phyloP scores from a whole-genome alignment of 2,797 vertebrate species.

The Poecilia gillii region DNA sequence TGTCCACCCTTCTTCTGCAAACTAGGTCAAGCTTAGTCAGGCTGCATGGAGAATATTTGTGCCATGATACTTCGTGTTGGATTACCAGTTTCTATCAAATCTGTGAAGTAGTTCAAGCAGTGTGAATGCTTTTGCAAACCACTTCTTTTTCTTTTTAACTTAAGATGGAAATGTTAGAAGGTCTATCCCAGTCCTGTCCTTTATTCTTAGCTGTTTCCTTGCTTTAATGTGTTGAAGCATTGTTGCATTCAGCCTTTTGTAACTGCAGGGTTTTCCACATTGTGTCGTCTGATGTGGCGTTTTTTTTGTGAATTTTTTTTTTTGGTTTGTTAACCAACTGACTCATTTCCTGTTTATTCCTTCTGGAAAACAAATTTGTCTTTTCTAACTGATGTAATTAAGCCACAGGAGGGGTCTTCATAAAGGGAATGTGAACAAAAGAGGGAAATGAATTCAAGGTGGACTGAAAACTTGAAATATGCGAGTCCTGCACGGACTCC shows the following conservation, averaged over 20 bases:
- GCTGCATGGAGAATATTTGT: neutral
- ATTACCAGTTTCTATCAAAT: neutral
- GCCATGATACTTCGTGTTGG: neutral
- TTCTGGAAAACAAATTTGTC: neutral
- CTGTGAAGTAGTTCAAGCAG: neutral
- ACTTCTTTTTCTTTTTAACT: neutral
- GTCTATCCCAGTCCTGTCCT: slow-evolving; percentile 16
- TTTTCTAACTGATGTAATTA: slow-evolving; percentile 7
- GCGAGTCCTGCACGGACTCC: neutral
- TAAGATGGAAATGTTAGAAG: neutral
- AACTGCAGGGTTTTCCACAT: slow-evolving; percentile 12
- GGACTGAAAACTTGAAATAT: slow-evolving; percentile 2
- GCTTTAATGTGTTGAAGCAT: slow-evolving; percentile 20
- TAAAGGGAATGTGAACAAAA: slow-evolving; percentile 11
- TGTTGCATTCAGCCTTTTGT: slow-evolving; percentile 20
- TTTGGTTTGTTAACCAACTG: neutral
- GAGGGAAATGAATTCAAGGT: slow-evolving; percentile 13
- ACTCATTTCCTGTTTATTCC: slow-evolving; percentile 55
- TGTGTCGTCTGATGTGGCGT: slow-evolving; percentile 21
- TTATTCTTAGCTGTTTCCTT: slow-evolving; percentile 27
- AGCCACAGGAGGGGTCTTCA: neutral
- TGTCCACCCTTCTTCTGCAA: neutral
- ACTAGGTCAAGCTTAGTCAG: neutral
- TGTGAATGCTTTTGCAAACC: neutral
- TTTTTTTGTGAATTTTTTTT: neutral